phyloP scores from a whole-genome alignment of 2,888 invertebrate genomes.

The Euclidia mi region DNA sequence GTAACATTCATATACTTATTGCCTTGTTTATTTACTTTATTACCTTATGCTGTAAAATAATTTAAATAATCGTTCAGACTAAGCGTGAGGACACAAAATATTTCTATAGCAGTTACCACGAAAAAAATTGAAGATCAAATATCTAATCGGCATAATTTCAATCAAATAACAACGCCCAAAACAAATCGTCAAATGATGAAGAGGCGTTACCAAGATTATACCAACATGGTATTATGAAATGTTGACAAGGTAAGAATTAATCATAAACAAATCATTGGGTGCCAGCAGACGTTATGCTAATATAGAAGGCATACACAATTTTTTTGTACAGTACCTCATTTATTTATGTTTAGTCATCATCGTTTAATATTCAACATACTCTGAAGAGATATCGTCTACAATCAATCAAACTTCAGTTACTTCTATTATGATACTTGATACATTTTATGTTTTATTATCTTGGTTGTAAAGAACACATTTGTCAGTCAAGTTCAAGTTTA shows the following conservation, averaged over 20 bases:
- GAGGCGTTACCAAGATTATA: conserved; percentile 79
- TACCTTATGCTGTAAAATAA: too few species aligned
- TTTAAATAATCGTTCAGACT: too few species aligned
- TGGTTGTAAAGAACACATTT: conserved; percentile 52
- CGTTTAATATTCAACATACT: conserved; percentile 80
- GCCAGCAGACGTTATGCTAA: conserved; percentile 69
- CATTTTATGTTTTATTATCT: conserved; percentile 55
- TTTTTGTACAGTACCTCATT: conserved; percentile 76
- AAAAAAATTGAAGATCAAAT: conserved; percentile 18
- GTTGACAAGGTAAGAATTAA: conserved; percentile 79
- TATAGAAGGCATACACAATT: conserved; percentile 61
- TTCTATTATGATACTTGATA: conserved; percentile 35
- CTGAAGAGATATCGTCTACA: conserved; percentile 74
- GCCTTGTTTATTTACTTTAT: too few species aligned
- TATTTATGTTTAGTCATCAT: conserved; percentile 85
- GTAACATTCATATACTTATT: too few species aligned
- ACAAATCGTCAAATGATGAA: conserved; percentile 69
- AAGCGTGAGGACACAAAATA: too few species aligned
- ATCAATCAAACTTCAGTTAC: conserved; percentile 79
- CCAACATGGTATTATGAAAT: conserved; percentile 71
- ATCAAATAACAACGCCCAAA: conserved; percentile 62
- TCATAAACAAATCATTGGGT: conserved; percentile 71
- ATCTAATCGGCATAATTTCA: conserved; percentile 57
- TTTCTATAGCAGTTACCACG: too few species aligned
- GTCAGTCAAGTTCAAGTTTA: conserved; percentile 61